phyloP scores from a whole-genome alignment of 2,797 vertebrate species.

The Argentina silus region DNA sequence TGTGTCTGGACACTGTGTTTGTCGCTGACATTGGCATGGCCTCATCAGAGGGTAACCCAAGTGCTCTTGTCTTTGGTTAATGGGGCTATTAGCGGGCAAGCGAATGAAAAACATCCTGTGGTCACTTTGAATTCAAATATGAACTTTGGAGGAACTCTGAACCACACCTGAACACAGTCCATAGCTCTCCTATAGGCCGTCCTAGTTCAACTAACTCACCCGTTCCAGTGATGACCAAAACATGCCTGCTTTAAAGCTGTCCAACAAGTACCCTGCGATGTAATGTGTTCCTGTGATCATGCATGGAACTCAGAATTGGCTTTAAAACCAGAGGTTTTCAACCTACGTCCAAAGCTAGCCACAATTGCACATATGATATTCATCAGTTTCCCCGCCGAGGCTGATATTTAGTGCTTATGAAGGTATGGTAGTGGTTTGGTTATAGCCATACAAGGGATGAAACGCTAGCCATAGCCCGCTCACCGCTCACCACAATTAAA shows the following conservation, averaged over 20 bases:
- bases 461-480: slow-evolving; percentile 53
- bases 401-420: slow-evolving; percentile 26
- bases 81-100: slow-evolving; percentile 53
- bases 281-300: slow-evolving; percentile 27
- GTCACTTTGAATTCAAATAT: slow-evolving; percentile 50
- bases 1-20: background rate
- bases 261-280: slow-evolving; percentile 41
- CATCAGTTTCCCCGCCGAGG: slow-evolving; percentile 61
- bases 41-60: background rate
- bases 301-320: slow-evolving; percentile 28
- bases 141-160: slow-evolving; percentile 30
- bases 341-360: slow-evolving; percentile 62
- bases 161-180: slow-evolving; percentile 31
- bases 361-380: slow-evolving; percentile 68
- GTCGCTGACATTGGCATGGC: slow-evolving; percentile 33
- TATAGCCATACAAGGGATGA: slow-evolving; percentile 33
- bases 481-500: slow-evolving; percentile 47
- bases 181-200: slow-evolving; percentile 33
- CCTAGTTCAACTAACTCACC: background rate
- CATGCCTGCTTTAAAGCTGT: slow-evolving; percentile 34
- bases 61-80: slow-evolving; percentile 31
- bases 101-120: slow-evolving; percentile 34
- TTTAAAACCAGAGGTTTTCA: slow-evolving; percentile 57
- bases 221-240: slow-evolving; percentile 53
- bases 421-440: slow-evolving; percentile 45